Percentiles rank a stretch among this genome's conserved stretches.
Evolutionary conservation across 2,113 vertebrate genomes (phyloP).

Genomic region (Daubentonia madagascariensis): DNA sequence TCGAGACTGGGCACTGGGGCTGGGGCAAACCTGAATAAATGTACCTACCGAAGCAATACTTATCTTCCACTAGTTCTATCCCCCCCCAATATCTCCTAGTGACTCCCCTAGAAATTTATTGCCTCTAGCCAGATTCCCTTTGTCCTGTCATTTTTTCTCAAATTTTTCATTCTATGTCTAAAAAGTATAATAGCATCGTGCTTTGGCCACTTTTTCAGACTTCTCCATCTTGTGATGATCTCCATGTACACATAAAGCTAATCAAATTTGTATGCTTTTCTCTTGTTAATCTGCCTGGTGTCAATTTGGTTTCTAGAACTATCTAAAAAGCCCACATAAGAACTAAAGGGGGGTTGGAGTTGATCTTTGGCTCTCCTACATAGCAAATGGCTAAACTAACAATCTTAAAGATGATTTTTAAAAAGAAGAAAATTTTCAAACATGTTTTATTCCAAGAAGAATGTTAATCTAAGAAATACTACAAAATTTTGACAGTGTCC

Average conservation of each 20-base stretch:
- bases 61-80: neutral
- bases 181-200: neutral
- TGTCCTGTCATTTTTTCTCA: neutral
- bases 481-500: neutral
- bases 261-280: neutral
- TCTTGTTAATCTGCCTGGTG: neutral
- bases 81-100: neutral
- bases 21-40: neutral
- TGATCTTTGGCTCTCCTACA: neutral
- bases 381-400: neutral
- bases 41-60: neutral
- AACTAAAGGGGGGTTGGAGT: neutral
- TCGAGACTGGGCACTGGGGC: neutral
- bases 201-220: neutral
- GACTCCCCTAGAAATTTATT: neutral
- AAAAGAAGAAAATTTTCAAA: neutral
- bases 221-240: neutral
- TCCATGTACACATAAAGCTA: neutral
- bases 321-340: neutral
- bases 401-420: neutral
- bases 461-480: neutral
- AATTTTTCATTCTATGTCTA: neutral
- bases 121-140: neutral
- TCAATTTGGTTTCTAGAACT: neutral
- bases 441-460: neutral